phyloP scores from a whole-genome alignment of 2,113 vertebrate species.

The Vulpes vulpes region DNA sequence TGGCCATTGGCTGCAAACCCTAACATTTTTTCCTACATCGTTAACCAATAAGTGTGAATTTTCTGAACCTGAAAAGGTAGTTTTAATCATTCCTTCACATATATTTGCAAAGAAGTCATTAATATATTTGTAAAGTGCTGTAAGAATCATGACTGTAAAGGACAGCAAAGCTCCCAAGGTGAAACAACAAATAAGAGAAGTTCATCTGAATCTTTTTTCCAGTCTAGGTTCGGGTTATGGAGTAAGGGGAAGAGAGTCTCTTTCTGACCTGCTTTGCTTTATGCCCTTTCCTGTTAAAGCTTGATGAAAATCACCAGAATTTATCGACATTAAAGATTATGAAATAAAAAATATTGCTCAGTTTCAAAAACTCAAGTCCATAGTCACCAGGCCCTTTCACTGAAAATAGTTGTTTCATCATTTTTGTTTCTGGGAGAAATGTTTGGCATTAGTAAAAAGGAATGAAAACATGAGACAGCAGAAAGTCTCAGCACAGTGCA shows the following conservation, averaged over 20 bases:
- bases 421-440: conserved; percentile 47
- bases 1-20: no score
- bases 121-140: not conserved
- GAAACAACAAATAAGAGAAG: not conserved
- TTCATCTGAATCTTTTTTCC: not conserved
- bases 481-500: not conserved
- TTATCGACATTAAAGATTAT: not conserved
- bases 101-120: conserved; percentile 10
- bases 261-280: conserved; percentile 10
- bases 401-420: conserved; percentile 67
- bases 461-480: conserved; percentile 74
- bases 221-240: not conserved
- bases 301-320: not conserved
- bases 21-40: no score
- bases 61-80: not conserved
- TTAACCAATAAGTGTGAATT: not conserved
- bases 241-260: not conserved
- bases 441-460: conserved; percentile 37
- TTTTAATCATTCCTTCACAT: not conserved
- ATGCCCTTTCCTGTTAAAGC: not conserved
- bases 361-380: conserved; percentile 52
- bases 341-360: conserved; percentile 36
- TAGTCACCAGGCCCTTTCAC: not conserved
- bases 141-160: not conserved
- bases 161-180: not conserved